Base-by-base conservation (phyloP, 2,113 vertebrate genomes). In the Xenopus tropicalis region DNA sequence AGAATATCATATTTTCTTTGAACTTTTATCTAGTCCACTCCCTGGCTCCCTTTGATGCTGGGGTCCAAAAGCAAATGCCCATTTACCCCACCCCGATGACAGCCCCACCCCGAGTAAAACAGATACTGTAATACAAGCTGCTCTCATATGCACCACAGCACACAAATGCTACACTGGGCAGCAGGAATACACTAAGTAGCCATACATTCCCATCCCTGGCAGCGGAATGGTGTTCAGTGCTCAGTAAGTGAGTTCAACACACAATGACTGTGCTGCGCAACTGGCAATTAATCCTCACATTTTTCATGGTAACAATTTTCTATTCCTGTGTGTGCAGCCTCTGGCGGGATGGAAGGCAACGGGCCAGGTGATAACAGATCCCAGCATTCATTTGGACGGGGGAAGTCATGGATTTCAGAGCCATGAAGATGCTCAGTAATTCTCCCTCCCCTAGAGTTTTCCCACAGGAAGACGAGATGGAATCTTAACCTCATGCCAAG, bases 401-500 rank as follows among this genome's bases (percentile, higher is more conserved):
- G 69, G 77, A 85, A 78, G 80, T 78, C 80, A 76, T 84, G 78
- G 81, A 76, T 84, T 87, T 61, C 65, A 77, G 84, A 85, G 83
- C 83, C 85, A 83, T 58, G 43, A 67, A 58, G 63, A 51, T 14
- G 44, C 57, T 58, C 58, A 37, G 14, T 42, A 61, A 63, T 69
- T 78, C 81, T 77, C 84, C 87, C 88, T 87, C 80, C 80, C 71
- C 51, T 85, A 82, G 85, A 85, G 85, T 83, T 86, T 83, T 83
- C 73, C 42, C 9, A 79, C 44, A 85, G 83, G 86, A 83, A 83
- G 80, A 77, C 25, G 72, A 80, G 80, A 82, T 82, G 80, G 83
- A 82, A 82, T 82, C 29, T 37, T 37, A 37, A 37, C 29, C 80
- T 64, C 80, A 83, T 70, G 80, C 78, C 82, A 79, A 87, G 84